Conservation (phyloP, 2,113 vertebrate species). For the Mobula birostris region DNA sequence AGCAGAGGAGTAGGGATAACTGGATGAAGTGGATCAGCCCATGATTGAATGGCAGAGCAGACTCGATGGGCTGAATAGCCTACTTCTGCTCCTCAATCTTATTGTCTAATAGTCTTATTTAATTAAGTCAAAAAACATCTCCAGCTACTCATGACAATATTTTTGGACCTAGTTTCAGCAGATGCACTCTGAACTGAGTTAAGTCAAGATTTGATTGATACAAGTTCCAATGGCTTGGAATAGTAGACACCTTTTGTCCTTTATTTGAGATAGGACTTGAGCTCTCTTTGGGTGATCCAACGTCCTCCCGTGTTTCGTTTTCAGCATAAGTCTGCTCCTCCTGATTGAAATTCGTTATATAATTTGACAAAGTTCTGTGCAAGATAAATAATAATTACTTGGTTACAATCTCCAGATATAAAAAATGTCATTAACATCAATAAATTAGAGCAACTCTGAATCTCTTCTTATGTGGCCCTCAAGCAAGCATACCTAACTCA, state of each 20-base stretch:
- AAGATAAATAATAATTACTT: not conserved
- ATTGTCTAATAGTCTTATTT: not conserved
- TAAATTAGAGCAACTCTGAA: not conserved
- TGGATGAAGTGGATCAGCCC: too few relatives aligned
- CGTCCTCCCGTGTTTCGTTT: constrained; percentile 31
- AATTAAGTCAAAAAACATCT: not conserved
- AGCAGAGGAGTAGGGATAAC: too few relatives aligned
- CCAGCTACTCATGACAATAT: not conserved
- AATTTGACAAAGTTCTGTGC: not conserved
- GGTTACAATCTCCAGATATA: not conserved
- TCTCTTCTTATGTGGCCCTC: too few relatives aligned
- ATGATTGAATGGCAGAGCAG: too few relatives aligned
- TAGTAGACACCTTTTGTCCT: not conserved
- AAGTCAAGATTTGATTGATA: not conserved
- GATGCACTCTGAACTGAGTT: not conserved
- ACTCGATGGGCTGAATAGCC: too few relatives aligned
- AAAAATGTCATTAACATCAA: not conserved
- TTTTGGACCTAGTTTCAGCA: not conserved
- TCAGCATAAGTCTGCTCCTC: constrained; percentile 34
- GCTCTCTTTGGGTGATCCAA: constrained; percentile 22
- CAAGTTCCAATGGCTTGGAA: not conserved
- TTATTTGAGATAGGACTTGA: too few relatives aligned
- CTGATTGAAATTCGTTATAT: not conserved
- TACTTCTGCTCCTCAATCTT: too few relatives aligned
- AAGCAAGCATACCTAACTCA: not conserved